Percentiles rank a stretch among this genome's conserved stretches.
These are phyloP conservation scores for Agrotis segetum DNA, from an alignment of 2,888 invertebrate genomes.

Conservation along the genomic window DNA sequence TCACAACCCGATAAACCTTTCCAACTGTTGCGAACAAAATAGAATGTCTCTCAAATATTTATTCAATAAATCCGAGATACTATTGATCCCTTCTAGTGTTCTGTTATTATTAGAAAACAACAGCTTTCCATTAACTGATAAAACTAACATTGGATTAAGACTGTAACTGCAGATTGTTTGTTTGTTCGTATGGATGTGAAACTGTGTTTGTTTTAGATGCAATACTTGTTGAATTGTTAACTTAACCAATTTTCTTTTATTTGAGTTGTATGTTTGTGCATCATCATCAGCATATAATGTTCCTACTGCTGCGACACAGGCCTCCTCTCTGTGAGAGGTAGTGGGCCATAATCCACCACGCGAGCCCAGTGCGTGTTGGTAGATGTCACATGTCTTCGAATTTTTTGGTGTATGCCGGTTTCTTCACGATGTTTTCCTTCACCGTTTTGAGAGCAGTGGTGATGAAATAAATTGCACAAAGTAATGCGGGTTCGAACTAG, in stretches of 20 bases:
- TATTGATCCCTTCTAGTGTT: slow-evolving; percentile 8
- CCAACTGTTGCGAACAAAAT: slow-evolving; percentile 19
- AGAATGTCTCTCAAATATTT: slow-evolving; percentile 43
- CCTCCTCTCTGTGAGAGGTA: too few relatives aligned
- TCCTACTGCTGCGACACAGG: too few relatives aligned
- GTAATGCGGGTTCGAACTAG: too few relatives aligned
- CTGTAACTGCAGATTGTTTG: slow-evolving; percentile 29
- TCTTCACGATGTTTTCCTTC: too few relatives aligned
- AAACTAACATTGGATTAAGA: slow-evolving; percentile 33
- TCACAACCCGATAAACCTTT: slow-evolving; percentile 12
- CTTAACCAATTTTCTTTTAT: neutral
- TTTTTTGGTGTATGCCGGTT: too few relatives aligned
- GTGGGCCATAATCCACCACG: too few relatives aligned
- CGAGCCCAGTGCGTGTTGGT: too few relatives aligned
- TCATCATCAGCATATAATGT: too few relatives aligned
- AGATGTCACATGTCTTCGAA: too few relatives aligned
- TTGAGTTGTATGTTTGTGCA: neutral
- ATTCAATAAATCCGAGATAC: slow-evolving; percentile 35
- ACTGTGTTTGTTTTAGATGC: neutral
- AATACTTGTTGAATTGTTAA: neutral
- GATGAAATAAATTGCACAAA: too few relatives aligned
- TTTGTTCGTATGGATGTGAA: slow-evolving; percentile 20
- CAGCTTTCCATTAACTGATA: slow-evolving; percentile 30
- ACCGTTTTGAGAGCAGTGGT: too few relatives aligned
- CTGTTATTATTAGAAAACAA: slow-evolving; percentile 22